Evolutionary conservation across 2,113 vertebrate species (phyloP).

Genomic region (Actinemys pallida): DNA sequence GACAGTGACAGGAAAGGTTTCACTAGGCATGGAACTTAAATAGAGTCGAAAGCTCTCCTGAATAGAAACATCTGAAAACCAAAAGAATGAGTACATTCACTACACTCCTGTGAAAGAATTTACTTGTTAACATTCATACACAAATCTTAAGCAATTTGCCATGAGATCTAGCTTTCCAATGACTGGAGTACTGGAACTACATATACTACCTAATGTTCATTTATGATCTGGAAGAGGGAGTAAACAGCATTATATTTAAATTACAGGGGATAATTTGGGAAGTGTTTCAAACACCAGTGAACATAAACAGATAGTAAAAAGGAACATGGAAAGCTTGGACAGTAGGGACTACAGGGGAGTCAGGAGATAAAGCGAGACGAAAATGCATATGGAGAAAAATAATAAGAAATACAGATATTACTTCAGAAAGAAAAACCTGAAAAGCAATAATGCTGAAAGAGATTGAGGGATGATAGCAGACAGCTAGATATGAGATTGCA

Average conservation of each 20-base stretch:
- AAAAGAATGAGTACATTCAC: not conserved
- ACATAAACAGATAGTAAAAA: not conserved
- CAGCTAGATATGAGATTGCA: not conserved
- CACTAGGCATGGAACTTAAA: constrained; percentile 88
- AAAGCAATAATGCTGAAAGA: not conserved
- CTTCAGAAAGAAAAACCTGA: not conserved
- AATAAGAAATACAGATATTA: not conserved
- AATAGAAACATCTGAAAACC: constrained; percentile 76
- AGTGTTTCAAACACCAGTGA: not conserved
- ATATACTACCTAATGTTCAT: not conserved
- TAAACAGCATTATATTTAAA: not conserved
- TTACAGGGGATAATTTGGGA: not conserved
- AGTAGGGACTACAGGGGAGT: not conserved
- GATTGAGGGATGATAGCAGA: not conserved
- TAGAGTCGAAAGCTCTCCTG: constrained; percentile 86
- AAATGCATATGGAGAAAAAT: not conserved
- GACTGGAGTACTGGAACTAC: not conserved
- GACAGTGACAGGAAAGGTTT: constrained; percentile 86
- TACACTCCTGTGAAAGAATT: not conserved
- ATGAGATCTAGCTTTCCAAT: not conserved
- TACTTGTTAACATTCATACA: not conserved
- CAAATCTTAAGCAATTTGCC: not conserved
- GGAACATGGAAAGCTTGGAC: not conserved
- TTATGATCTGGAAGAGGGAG: not conserved
- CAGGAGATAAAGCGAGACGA: not conserved